Conservation (phyloP, 2,888 invertebrate genomes). For the Stenurella melanura region DNA sequence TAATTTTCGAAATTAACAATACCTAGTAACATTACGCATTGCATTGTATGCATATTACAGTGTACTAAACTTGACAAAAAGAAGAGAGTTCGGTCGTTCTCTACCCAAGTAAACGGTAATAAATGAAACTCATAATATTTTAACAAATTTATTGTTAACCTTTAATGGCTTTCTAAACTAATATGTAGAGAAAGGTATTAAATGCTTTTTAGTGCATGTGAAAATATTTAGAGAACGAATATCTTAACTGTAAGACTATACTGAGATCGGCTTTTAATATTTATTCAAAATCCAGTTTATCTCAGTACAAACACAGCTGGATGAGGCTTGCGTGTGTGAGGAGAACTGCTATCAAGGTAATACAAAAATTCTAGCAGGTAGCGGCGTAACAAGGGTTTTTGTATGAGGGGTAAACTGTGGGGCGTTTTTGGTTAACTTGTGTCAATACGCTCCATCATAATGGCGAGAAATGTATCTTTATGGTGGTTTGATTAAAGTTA, state of each 20-base stretch:
- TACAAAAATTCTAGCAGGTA: conserved; percentile 30
- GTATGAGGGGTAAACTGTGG: not conserved
- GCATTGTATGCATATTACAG: conserved; percentile 22
- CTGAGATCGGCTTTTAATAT: conserved; percentile 59
- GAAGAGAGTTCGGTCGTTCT: not conserved
- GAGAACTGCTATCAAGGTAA: conserved; percentile 6
- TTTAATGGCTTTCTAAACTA: conserved; percentile 25
- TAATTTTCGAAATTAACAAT: conserved; percentile 19
- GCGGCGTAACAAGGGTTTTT: conserved; percentile 28
- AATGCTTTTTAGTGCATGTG: conserved; percentile 40
- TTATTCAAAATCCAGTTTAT: conserved; percentile 67
- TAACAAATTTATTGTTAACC: conserved; percentile 16
- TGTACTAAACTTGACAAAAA: not conserved
- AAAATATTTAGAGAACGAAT: conserved; percentile 52
- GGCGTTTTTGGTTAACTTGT: no score
- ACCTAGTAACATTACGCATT: conserved; percentile 1
- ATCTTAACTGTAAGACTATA: conserved; percentile 43
- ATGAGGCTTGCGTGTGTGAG: conserved; percentile 38
- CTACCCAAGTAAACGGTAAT: conserved; percentile 10
- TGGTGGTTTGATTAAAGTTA: no score
- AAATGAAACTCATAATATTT: conserved; percentile 12
- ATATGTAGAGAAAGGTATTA: conserved; percentile 35
- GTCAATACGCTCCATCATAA: no score
- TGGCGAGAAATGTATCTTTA: no score
- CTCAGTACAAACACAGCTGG: conserved; percentile 63